Conservation (phyloP, 1,140 invertebrate genomes). For the Spodoptera frugiperda region DNA sequence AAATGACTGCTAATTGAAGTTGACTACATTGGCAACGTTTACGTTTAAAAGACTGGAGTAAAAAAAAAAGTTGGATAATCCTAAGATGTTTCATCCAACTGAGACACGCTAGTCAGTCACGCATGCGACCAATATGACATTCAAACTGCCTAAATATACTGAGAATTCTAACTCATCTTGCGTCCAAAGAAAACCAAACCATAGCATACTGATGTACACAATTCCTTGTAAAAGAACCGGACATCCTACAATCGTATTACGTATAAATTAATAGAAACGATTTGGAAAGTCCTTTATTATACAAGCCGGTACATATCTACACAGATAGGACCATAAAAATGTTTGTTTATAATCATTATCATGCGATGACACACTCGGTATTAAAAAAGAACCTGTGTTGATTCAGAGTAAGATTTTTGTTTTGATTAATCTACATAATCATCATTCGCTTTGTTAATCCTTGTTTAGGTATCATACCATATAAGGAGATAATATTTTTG, state of each 20-base stretch:
- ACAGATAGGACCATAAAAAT: background rate
- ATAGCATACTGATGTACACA: background rate
- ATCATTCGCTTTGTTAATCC: no score
- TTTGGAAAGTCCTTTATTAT: slow-evolving; percentile 16
- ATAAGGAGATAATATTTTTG: no score
- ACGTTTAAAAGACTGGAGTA: no score
- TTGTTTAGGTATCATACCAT: no score
- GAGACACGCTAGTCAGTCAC: no score
- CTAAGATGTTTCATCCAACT: no score
- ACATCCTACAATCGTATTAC: background rate
- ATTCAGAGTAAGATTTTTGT: background rate
- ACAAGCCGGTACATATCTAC: no score
- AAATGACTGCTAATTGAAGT: no score
- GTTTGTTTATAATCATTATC: background rate
- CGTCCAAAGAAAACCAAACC: no score
- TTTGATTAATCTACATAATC: background rate
- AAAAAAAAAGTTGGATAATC: no score
- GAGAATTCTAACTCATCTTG: background rate
- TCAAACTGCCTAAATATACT: background rate
- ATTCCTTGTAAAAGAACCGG: background rate
- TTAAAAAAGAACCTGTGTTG: slow-evolving; percentile 5
- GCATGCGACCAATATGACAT: no score
- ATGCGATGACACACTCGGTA: background rate
- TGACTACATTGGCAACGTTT: no score
- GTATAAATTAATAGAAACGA: background rate